Evolutionary conservation across 2,113 vertebrate genomes (phyloP).

Genomic region (Coptodon rendalli): DNA sequence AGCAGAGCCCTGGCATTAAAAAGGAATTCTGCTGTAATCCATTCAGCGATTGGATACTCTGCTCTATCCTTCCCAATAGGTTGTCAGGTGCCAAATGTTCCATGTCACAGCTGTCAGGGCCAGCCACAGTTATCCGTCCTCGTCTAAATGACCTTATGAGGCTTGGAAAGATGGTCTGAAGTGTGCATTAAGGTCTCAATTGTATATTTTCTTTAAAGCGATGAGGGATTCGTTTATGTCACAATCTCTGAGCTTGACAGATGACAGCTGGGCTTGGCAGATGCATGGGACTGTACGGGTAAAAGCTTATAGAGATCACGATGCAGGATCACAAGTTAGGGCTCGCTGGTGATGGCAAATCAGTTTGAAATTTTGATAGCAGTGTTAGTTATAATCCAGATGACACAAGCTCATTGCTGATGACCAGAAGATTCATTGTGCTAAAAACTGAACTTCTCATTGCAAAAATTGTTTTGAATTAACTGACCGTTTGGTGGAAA

Average conservation of each 20-base stretch:
- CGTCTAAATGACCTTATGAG: slow-evolving; percentile 25
- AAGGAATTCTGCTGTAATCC: slow-evolving; percentile 54
- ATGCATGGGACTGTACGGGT: not conserved
- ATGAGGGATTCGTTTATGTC: slow-evolving; percentile 1
- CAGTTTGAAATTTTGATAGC: not conserved
- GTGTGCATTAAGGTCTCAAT: not conserved
- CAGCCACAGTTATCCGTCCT: not conserved
- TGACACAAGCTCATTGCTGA: not conserved
- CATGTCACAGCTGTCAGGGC: slow-evolving; percentile 50
- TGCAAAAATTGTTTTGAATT: not conserved
- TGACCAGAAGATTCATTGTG: not conserved
- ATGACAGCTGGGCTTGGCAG: not conserved
- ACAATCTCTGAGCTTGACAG: not conserved
- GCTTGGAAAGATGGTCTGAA: not conserved
- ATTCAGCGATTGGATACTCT: slow-evolving; percentile 32
- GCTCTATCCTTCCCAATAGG: slow-evolving; percentile 2
- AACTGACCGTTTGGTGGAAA: not conserved
- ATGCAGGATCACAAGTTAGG: not conserved
- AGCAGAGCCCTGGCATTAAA: slow-evolving; percentile 50
- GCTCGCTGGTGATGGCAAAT: not conserved
- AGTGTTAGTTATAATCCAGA: not conserved
- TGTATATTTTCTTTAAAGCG: not conserved
- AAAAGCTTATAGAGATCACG: not conserved
- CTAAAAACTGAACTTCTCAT: not conserved
- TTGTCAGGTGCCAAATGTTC: slow-evolving; percentile 40